Evolutionary conservation across 35 echinoderm and acorn worm genomes (phyloP), one percentile per base, ranked within the genome.

Genomic region (Heliocidaris tuberculata): DNA sequence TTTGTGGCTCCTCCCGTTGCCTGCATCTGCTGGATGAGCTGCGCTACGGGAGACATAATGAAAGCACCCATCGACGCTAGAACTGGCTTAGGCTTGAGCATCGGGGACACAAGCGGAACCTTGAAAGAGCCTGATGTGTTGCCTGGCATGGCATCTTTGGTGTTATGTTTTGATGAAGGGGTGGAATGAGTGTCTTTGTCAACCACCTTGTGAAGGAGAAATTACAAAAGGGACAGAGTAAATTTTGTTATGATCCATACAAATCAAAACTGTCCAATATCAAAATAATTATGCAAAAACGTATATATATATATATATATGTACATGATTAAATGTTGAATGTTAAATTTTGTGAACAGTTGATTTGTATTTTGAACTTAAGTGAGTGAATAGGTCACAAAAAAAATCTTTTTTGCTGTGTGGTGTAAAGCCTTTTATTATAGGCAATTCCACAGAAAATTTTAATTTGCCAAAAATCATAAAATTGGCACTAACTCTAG

Each of bases 11-110:
- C 87, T 47, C n/a, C 21, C 47, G 47, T 49, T 17, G 87, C 16
- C 50, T 93, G 47, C 91, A 93, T 93, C 91, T 93, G 91, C 27
- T 59, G 91, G 91, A 93, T n/a, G 13, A 93, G 91, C 24, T 93
- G 47, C 24, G 91, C 91, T 11, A 93, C 91, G 4, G 91, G 91
- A 30, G 91, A 93, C 91, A 93, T 93, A 42, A 32, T 24, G 50
- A 93, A 52, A 48, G 50, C 91, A 93, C 87, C 87, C 87, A 89
- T 30, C 87, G 49, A 59, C 10, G 50, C 9, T 10, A 48, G 48
- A 16, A 30, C 50, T 11, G 50, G 87, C 9, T 42, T 89, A 13
- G 15, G 31, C 47, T 89, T 89, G 31, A 35, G 32, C 31, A 89
- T 24, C 3, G 87, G 91, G 29, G 91, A 93, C 11, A n/a, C 50